These are phyloP conservation scores for Sepiola atlantica DNA, from an alignment of 2,888 invertebrate species.

Conservation along the genomic window DNA sequence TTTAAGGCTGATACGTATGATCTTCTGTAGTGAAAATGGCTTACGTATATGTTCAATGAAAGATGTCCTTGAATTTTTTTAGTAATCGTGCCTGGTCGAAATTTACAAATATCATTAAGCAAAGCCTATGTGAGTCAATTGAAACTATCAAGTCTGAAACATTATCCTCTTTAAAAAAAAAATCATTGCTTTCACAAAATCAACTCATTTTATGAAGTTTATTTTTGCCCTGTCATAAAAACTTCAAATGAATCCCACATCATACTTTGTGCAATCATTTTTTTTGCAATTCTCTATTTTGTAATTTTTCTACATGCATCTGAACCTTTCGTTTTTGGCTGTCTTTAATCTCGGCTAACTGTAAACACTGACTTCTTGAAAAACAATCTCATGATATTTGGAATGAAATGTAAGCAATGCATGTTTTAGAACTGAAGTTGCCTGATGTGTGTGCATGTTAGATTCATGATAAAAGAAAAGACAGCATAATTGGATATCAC, in stretches of 20 bases:
- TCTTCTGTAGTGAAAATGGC: too few relatives aligned
- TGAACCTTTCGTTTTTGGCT: not conserved
- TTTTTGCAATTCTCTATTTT: not conserved
- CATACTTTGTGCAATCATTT: not conserved
- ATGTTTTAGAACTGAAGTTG: constrained; percentile 11
- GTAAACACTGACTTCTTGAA: not conserved
- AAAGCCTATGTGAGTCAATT: not conserved
- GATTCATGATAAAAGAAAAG: not conserved
- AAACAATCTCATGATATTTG: not conserved
- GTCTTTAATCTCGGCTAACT: not conserved
- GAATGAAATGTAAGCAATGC: constrained; percentile 22
- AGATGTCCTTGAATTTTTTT: too few relatives aligned
- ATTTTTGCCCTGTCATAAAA: not conserved
- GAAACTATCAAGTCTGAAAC: not conserved
- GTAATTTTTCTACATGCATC: not conserved
- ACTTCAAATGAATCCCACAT: not conserved
- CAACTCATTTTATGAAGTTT: not conserved
- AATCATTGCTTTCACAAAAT: not conserved
- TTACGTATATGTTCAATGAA: too few relatives aligned
- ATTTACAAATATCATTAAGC: not conserved
- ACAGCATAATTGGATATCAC: not conserved
- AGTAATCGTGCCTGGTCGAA: not conserved
- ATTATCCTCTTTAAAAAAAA: not conserved
- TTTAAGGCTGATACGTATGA: too few relatives aligned
- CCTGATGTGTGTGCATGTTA: constrained; percentile 22